Conservation (phyloP, 2,888 invertebrate genomes). For the Lasioglossum pauxillum region DNA sequence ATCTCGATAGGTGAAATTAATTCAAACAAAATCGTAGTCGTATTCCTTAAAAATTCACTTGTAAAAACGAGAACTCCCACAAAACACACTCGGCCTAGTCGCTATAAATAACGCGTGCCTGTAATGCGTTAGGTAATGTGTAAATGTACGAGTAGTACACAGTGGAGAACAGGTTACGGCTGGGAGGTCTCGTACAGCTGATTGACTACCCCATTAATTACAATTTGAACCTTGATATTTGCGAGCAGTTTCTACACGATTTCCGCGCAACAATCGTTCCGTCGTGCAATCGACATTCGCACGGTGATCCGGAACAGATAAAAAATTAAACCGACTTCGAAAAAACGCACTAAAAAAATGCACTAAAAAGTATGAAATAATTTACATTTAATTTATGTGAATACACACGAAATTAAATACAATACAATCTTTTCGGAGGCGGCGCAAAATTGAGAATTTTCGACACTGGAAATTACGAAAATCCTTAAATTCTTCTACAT, state of each 20-base stretch:
- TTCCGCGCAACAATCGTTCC: neutral
- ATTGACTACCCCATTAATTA: slow-evolving; percentile 4
- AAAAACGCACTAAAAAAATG: too few relatives aligned
- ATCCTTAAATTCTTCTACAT: too few relatives aligned
- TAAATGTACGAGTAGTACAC: neutral
- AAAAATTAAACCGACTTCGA: too few relatives aligned
- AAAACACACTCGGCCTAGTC: neutral
- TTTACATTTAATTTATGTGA: too few relatives aligned
- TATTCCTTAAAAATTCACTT: neutral
- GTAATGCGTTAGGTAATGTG: neutral
- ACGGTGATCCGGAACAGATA: neutral
- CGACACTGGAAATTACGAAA: too few relatives aligned
- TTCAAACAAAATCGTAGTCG: neutral
- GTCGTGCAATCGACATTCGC: neutral
- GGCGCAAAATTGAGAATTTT: too few relatives aligned
- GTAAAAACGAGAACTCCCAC: neutral
- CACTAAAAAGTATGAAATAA: too few relatives aligned
- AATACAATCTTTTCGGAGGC: too few relatives aligned
- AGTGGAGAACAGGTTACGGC: neutral
- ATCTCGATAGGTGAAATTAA: too few relatives aligned
- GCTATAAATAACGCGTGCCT: neutral
- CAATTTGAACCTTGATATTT: slow-evolving; percentile 10
- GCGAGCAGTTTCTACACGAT: neutral
- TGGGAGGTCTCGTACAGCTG: neutral
- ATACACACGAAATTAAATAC: too few relatives aligned